These are phyloP conservation scores for Anabas testudineus DNA, from an alignment of 2,797 vertebrate species.

Conservation along the genomic window DNA sequence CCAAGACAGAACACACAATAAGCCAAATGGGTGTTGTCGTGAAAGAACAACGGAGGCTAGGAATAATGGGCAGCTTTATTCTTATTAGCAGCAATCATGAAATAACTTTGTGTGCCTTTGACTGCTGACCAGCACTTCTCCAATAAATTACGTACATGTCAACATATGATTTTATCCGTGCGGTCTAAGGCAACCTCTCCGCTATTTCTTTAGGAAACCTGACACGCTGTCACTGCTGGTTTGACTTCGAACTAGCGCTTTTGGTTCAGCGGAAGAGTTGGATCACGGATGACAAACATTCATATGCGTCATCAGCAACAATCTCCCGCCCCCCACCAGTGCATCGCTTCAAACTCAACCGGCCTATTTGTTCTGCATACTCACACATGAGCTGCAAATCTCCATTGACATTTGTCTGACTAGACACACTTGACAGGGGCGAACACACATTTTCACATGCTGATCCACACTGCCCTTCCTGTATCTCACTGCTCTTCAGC, in stretches of 20 bases:
- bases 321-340: conserved; percentile 27
- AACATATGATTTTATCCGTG: neutral
- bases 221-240: neutral
- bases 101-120: conserved; percentile 11
- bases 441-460: conserved; percentile 22
- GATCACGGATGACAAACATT: conserved; percentile 32
- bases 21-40: conserved; percentile 33
- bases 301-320: conserved; percentile 43
- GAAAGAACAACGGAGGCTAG: conserved; percentile 35
- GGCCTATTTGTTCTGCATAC: conserved; percentile 27
- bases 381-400: conserved; percentile 5
- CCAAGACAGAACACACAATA: conserved; percentile 59
- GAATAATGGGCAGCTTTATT: conserved; percentile 55
- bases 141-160: no score
- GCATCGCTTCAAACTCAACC: conserved; percentile 53
- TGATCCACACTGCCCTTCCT: neutral
- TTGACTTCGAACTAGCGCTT: neutral
- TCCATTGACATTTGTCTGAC: conserved; percentile 9
- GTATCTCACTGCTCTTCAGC: neutral
- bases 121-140: neutral
- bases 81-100: conserved; percentile 19
- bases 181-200: no score
- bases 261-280: conserved; percentile 13
- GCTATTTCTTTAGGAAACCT: neutral
- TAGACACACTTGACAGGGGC: conserved; percentile 1